Base-by-base conservation (phyloP, 53 echinoderm and acorn worm genomes). In the Holothuria scabra region DNA sequence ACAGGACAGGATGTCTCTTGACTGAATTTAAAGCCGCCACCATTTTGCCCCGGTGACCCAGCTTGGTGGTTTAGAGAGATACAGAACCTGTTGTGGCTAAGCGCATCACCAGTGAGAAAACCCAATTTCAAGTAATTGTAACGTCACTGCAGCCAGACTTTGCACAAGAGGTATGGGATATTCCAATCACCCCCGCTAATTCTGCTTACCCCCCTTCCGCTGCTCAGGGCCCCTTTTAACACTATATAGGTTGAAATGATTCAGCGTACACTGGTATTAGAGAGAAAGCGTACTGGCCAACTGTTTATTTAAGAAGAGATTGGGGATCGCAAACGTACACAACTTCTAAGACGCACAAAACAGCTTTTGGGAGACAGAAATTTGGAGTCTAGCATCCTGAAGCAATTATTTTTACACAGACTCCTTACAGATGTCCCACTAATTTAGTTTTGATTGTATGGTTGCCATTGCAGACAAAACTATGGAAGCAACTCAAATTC, bases 381-480 rank as follows among this genome's bases (percentile, higher is more conserved):
- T n/a, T 67, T 83, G 5, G 83, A 65, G 24, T 12, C 63, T 0
- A 66, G 66, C 44, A 83, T 83, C 5, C n/a, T 83, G 2, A 64
- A 65, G 4, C 83, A 83, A 21, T n/a, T 83, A 5, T 83, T 83
- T 22, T 8, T 66, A n/a, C 83, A 85, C 29, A 72, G 85, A 0
- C 60, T 85, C 0, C 85, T 75, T 8, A 59, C 30, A 2, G 75
- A 75, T 28, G 85, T 72, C 0, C 60, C 59, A 14, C 71, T 41
- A 9, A 1, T 34, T 85, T 0, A 10, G 20, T 29, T 34, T 57
- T 37, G 56, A 85, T 0, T 6, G 74, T 29, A 1, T 60, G 1
- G 85, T 75, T 0, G 72, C 71, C 21, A 56, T 60, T 3, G 85
- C 85, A 0, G 85, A 85, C 34, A 56, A 46, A 59, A 29, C 75